These are phyloP conservation scores for Hemitrygon akajei DNA, from an alignment of 2,797 vertebrate genomes.

Conservation along the genomic window DNA sequence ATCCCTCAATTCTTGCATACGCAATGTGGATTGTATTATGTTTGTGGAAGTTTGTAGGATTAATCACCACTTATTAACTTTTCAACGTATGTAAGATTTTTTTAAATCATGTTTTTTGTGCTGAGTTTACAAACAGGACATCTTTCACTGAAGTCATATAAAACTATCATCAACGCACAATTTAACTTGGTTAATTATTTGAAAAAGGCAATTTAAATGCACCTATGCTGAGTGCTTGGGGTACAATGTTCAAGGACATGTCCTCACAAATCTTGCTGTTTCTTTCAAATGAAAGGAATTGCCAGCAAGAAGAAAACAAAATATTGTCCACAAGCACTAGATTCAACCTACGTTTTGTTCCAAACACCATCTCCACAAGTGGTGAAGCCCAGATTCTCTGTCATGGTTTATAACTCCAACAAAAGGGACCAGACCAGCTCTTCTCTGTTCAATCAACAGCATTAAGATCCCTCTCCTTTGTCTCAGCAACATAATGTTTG, in stretches of 20 bases:
- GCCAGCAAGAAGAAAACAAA: background rate
- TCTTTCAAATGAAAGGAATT: background rate
- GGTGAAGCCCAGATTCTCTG: background rate
- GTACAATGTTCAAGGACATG: background rate
- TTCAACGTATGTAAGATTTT: background rate
- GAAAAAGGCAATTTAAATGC: background rate
- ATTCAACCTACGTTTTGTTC: background rate
- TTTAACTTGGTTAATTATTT: constrained; percentile 4
- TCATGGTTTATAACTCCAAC: background rate
- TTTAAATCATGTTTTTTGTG: background rate
- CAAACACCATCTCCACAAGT: background rate
- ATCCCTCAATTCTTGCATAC: background rate
- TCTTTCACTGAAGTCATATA: constrained; percentile 4
- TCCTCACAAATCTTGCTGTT: background rate
- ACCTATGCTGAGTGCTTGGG: background rate
- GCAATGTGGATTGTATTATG: background rate
- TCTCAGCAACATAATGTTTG: too few relatives aligned
- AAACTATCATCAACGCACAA: background rate
- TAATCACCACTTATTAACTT: background rate
- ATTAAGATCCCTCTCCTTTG: too few relatives aligned
- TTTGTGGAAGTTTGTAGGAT: background rate
- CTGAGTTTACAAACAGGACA: background rate
- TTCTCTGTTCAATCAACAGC: background rate
- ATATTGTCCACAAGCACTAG: background rate
- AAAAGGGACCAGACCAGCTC: background rate